Base-by-base conservation (phyloP, 2,113 vertebrate species). In the Callithrix jacchus region DNA sequence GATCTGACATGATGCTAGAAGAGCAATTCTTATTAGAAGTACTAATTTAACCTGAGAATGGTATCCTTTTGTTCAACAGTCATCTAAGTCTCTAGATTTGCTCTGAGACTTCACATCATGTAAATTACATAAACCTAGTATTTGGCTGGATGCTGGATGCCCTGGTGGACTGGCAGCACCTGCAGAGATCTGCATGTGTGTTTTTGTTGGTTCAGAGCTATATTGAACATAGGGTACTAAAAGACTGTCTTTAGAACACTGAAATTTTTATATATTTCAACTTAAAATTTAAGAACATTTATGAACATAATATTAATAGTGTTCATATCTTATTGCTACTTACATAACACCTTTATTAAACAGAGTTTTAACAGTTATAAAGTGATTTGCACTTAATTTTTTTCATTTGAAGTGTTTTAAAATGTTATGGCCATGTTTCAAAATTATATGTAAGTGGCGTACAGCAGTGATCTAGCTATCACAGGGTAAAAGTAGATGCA, bases 251-350 rank as follows among this genome's bases (percentile, higher is more conserved):
- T 49, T 64, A 85, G 45, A 94, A 87, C 13, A 83, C 68, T 42
- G 86, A 79, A 23, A 17, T 42, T 56, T 93, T 37, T 93, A 2
- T 17, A 21, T 94, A 61, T 93, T 88, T 93, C 40, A 71, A n/a
- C 12, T 90, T 94, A 80, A 7, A 89, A 66, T 56, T 47, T 83
- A n/a, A 89, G 49, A 85, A 81, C 7, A 27, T 86, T 93, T 91
- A 37, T 66, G 70, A 91, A 58, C 16, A 37, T 32, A 2, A n/a
- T 92, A 30, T 85, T 52, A 95, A 56, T 87, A 87, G 3, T 37
- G 64, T 92, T 93, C 58, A 97, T 81, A 93, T 73, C 7, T 71
- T 68, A 45, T 13, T 96, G n/a, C 87, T 70, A 2, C 35, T 93
- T 94, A 73, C 8, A 7, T 71, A 45, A 95, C 14, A 79, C 42